phyloP scores from a whole-genome alignment of 2,888 invertebrate species.

The Crematogaster levior region DNA sequence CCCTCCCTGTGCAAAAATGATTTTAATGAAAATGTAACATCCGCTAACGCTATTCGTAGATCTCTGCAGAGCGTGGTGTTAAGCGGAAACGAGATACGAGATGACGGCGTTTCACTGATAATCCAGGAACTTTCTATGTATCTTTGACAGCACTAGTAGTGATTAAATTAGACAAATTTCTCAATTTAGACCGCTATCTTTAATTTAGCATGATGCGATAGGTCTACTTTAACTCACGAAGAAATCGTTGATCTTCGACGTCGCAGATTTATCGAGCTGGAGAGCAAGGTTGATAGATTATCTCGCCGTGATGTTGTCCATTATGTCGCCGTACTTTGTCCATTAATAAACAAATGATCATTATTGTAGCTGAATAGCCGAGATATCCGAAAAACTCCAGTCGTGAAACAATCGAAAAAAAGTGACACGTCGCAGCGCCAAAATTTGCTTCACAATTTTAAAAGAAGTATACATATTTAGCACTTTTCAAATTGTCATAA shows the following conservation, averaged over 20 bases:
- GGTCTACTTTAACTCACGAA: conserved; percentile 78
- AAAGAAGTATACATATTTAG: conserved; percentile 55
- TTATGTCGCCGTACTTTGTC: too few species aligned
- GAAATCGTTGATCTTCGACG: conserved; percentile 80
- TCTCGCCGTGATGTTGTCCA: neutral
- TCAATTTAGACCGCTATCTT: conserved; percentile 39
- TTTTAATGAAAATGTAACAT: neutral
- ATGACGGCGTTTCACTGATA: conserved; percentile 71
- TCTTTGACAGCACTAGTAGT: neutral
- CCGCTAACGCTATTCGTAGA: conserved; percentile 52
- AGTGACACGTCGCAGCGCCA: conserved; percentile 20
- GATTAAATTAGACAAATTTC: neutral
- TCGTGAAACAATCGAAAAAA: neutral
- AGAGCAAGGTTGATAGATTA: conserved; percentile 44
- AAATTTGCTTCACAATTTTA: conserved; percentile 39
- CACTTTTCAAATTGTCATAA: neutral
- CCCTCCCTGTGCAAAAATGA: neutral
- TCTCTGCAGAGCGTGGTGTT: conserved; percentile 73
- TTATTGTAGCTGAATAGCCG: conserved; percentile 19
- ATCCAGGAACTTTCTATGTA: conserved; percentile 72
- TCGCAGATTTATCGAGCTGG: conserved; percentile 62
- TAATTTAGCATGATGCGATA: conserved; percentile 64
- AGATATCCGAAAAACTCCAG: neutral
- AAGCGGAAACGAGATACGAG: conserved; percentile 74
- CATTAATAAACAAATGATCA: neutral